Percentiles rank a stretch among this genome's conserved stretches.
Evolutionary conservation across 1,140 invertebrate genomes (phyloP).

Genomic region (Pinna nobilis): DNA sequence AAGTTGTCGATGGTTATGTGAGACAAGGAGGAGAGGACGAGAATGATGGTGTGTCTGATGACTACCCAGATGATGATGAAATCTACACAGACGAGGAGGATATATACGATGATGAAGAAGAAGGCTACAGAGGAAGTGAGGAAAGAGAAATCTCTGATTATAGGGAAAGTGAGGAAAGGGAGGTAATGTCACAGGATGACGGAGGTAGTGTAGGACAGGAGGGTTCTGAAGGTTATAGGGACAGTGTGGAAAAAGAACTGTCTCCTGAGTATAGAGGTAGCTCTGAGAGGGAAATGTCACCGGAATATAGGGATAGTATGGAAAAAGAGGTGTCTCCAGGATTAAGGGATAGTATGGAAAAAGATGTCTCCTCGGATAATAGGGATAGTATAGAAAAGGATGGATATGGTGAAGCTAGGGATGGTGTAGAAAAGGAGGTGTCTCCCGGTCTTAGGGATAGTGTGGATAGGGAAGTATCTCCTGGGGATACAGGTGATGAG

Average conservation of each 20-base stretch:
- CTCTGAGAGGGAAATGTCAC: too few relatives aligned
- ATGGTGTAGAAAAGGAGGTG: background rate
- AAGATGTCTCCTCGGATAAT: constrained; percentile 13
- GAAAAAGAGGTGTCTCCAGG: background rate
- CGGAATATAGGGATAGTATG: constrained; percentile 3
- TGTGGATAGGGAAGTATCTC: background rate
- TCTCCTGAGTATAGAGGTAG: background rate
- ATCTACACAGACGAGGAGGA: constrained; percentile 12
- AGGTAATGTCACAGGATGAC: background rate
- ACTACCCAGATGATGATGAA: background rate
- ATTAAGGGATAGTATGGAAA: background rate
- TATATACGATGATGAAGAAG: constrained; percentile 1
- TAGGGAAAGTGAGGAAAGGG: constrained; percentile 11
- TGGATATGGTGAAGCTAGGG: background rate
- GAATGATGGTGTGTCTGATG: background rate
- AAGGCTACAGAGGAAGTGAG: background rate
- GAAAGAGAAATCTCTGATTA: too few relatives aligned
- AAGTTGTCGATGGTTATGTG: background rate
- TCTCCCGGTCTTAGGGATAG: too few relatives aligned
- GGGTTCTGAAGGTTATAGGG: background rate
- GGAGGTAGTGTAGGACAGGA: background rate
- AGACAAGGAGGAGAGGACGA: background rate
- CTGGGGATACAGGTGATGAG: background rate
- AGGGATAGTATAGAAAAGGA: constrained; percentile 6
- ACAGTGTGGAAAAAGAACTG: background rate